Base-by-base conservation (phyloP, 1,140 invertebrate species). In the Hycleus phaleratus region DNA sequence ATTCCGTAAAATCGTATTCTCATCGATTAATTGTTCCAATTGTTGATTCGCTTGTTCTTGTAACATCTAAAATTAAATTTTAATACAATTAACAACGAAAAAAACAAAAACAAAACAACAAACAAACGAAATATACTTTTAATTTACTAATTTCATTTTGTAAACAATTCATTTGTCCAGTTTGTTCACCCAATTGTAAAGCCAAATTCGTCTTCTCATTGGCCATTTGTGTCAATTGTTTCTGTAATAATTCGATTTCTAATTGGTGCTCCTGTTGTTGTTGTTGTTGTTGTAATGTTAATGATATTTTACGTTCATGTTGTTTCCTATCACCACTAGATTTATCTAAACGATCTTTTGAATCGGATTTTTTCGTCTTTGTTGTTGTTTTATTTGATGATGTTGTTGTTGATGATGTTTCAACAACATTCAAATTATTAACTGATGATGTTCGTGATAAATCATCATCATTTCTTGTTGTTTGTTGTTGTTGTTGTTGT, bases 1-100 rank as follows among this genome's bases (percentile, higher is more conserved):
- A 68, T 83, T 84, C 49, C 86, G 79, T 64, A 90, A 74, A 58
- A 81, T 78, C 56, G 83, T 82, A 75, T 90, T 89, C 77, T 90
- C 88, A 71, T 87, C 85, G 58, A 80, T 77, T 44, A 88, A 74
- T 53, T 79, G 78, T 62, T 82, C 80, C 73, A 85, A 75, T 78
- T 87, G 78, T 74, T 78, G 52, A 75, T 78, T 75, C 74, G 80
- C 79, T 75, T 84, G 77, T 72, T 86, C 78, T 79, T 73, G 71
- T 52, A 69, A 67, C 26, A 55, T 55, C 52, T 42, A 46, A 4
- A 32, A 46, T 25, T 25, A 46, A 46, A 46, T 8, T n/a, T n/a
- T 8, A 25, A 46, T 8, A 46, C 44, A 11, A 46, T 25, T 46
- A 46, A 7, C 7, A 18, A 18, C 18, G 18, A 18, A 18, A 18